Conservation (phyloP, 2,113 vertebrate species). For the Crotalus horridus region DNA sequence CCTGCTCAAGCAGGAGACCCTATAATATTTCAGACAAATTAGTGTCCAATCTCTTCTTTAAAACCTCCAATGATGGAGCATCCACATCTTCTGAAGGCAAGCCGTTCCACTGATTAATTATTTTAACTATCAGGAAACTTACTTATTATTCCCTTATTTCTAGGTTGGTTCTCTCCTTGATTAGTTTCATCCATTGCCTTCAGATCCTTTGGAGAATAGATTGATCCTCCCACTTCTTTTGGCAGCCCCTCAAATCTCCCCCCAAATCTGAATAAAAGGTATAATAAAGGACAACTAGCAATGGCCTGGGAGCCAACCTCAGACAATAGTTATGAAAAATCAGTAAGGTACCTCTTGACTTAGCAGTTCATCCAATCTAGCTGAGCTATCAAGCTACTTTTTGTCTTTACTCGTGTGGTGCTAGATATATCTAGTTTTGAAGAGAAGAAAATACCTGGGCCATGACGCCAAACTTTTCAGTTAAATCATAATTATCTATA, state of each 20-base stretch:
- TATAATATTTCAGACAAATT: neutral
- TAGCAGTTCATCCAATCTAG: neutral
- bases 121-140: neutral
- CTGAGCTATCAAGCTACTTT: neutral
- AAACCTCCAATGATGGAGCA: neutral
- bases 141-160: neutral
- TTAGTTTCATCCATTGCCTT: too few relatives aligned
- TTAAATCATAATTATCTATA: neutral
- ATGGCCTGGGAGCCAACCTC: neutral
- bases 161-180: neutral
- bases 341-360: neutral
- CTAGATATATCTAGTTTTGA: neutral
- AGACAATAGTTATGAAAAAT: neutral
- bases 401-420: neutral
- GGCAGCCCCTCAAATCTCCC: neutral
- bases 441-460: neutral
- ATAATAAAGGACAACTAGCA: neutral
- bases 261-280: neutral
- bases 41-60: neutral
- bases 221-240: neutral
- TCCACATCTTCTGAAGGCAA: neutral
- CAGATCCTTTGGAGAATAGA: too few relatives aligned
- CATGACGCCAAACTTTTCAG: neutral
- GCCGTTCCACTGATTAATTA: neutral
- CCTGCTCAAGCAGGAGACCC: neutral